These are phyloP conservation scores for Drosophila aldrichi DNA, from an alignment of 2,888 invertebrate genomes.

Conservation along the genomic window DNA sequence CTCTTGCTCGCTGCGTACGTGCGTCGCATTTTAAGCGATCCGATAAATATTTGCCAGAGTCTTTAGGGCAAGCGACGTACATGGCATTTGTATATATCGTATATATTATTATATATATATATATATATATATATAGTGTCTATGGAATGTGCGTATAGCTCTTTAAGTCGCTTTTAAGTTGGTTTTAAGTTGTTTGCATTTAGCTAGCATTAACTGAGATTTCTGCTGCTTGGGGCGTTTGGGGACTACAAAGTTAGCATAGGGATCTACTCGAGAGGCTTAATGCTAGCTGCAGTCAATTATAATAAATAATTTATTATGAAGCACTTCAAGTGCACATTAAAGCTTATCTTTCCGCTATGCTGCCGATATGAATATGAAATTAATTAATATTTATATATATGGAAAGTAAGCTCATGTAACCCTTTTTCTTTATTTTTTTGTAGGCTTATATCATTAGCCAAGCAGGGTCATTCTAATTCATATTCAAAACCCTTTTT, in stretches of 20 bases:
- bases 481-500: constrained; percentile 52
- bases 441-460: neutral
- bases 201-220: constrained; percentile 77
- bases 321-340: constrained; percentile 1
- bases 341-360: neutral
- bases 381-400: constrained; percentile 13
- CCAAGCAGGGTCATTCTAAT: constrained; percentile 24
- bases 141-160: constrained; percentile 33
- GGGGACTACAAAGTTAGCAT: neutral
- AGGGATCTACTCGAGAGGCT: neutral
- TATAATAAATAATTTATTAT: neutral
- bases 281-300: neutral
- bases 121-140: no score
- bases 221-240: constrained; percentile 39
- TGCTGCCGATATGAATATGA: neutral
- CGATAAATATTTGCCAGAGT: constrained; percentile 75
- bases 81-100: constrained; percentile 27
- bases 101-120: constrained; percentile 16
- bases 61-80: constrained; percentile 45
- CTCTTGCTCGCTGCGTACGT: constrained; percentile 45
- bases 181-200: constrained; percentile 80
- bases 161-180: constrained; percentile 76
- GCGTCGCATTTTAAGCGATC: constrained; percentile 62
- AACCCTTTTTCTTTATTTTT: neutral
- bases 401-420: neutral